Percentiles rank a stretch among this genome's conserved stretches.
phyloP scores from a whole-genome alignment of 1,140 invertebrate species.

The Listronotus oregonensis region DNA sequence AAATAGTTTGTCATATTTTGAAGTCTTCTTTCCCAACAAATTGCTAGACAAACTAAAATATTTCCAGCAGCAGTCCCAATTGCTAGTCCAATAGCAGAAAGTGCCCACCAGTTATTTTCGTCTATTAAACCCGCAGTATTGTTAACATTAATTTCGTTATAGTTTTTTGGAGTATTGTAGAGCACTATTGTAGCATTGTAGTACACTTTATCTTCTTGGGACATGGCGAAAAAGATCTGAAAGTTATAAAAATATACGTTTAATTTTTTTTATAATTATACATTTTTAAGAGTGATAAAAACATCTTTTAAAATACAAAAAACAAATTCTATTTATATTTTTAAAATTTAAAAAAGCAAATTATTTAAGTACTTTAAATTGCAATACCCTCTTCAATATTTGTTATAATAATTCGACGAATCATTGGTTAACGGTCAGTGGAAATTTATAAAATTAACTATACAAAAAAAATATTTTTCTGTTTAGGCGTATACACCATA shows the following conservation, averaged over 20 bases:
- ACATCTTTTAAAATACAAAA: too few relatives aligned
- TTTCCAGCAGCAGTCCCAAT: slow-evolving; percentile 90
- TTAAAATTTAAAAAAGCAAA: too few relatives aligned
- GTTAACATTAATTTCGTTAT: background rate
- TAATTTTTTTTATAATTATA: too few relatives aligned
- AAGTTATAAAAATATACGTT: background rate
- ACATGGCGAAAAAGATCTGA: slow-evolving; percentile 4
- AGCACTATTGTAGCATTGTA: slow-evolving; percentile 15
- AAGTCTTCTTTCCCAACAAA: slow-evolving; percentile 83
- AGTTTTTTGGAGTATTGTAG: slow-evolving; percentile 3
- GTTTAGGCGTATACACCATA: too few relatives aligned
- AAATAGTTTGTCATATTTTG: slow-evolving; percentile 98
- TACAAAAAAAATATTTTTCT: too few relatives aligned
- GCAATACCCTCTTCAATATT: too few relatives aligned
- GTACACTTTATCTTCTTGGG: slow-evolving; percentile 9
- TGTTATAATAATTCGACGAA: too few relatives aligned
- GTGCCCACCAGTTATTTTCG: slow-evolving; percentile 73
- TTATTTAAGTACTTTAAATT: too few relatives aligned
- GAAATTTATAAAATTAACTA: too few relatives aligned
- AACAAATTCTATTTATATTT: too few relatives aligned
- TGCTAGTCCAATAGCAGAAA: slow-evolving; percentile 78
- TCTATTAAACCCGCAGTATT: slow-evolving; percentile 1
- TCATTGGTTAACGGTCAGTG: too few relatives aligned
- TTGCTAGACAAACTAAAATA: slow-evolving; percentile 90
- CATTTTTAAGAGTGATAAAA: too few relatives aligned